Evolutionary conservation across 1,140 invertebrate genomes (phyloP).

Genomic region (Copidosoma floridanum): DNA sequence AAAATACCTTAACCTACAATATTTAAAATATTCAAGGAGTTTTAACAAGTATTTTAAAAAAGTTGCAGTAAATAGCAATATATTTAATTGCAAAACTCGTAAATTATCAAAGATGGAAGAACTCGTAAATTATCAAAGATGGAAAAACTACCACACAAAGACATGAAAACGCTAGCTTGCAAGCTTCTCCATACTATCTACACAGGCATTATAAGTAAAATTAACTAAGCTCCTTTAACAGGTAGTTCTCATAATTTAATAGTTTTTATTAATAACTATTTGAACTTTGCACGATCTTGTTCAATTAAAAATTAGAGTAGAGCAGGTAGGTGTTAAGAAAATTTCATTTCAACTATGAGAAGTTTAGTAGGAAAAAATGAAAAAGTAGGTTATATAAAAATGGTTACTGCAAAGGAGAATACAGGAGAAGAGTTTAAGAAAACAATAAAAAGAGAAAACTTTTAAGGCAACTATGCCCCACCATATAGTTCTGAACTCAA

Average conservation of each 20-base stretch:
- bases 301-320: too few species aligned
- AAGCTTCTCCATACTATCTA: conserved; percentile 24
- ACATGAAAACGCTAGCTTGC: conserved; percentile 13
- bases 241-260: conserved; percentile 16
- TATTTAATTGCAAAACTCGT: conserved; percentile 29
- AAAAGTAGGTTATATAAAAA: too few species aligned
- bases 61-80: conserved; percentile 30
- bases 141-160: conserved; percentile 27
- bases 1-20: conserved; percentile 31
- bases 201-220: conserved; percentile 29
- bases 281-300: conserved; percentile 17
- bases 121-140: too few species aligned
- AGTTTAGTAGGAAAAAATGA: too few species aligned
- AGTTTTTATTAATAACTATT: conserved; percentile 22
- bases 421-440: too few species aligned
- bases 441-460: conserved; percentile 27
- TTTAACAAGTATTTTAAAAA: conserved; percentile 24
- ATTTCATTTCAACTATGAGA: too few species aligned
- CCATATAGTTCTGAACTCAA: conserved; percentile 39
- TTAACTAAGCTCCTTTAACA: conserved; percentile 18
- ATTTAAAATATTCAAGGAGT: conserved; percentile 31
- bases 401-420: too few species aligned
- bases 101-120: too few species aligned
- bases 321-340: too few species aligned
- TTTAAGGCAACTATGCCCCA: conserved; percentile 23